phyloP scores from a whole-genome alignment of 1,140 invertebrate species.

The Schmidtea mediterranea region DNA sequence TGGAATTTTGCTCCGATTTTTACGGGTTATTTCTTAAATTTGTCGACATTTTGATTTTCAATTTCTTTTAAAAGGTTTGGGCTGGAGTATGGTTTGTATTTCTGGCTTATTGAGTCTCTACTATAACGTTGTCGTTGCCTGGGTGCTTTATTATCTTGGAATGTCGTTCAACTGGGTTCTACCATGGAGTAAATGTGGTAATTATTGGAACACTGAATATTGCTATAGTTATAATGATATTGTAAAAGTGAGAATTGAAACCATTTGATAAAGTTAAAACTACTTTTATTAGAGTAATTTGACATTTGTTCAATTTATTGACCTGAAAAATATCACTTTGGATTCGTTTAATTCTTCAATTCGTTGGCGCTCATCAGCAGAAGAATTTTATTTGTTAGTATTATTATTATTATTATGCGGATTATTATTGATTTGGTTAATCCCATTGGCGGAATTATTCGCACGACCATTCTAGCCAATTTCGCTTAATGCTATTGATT shows the following conservation, averaged over 20 bases:
- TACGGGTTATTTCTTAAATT: constrained; percentile 5
- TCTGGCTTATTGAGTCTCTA: constrained; percentile 26
- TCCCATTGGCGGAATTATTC: too few relatives aligned
- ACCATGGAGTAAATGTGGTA: constrained; percentile 19
- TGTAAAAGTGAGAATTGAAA: neutral
- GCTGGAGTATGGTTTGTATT: constrained; percentile 40
- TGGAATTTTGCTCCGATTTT: constrained; percentile 19
- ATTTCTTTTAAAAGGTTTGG: constrained; percentile 35
- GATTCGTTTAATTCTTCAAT: too few relatives aligned
- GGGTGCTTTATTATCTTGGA: constrained; percentile 26
- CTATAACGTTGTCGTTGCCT: constrained; percentile 29
- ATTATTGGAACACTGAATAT: constrained; percentile 13
- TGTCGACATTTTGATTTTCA: neutral
- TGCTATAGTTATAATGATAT: neutral
- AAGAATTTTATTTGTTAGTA: too few relatives aligned
- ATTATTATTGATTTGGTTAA: too few relatives aligned
- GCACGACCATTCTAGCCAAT: too few relatives aligned
- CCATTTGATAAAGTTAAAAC: too few relatives aligned
- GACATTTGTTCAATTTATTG: too few relatives aligned
- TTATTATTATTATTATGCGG: too few relatives aligned
- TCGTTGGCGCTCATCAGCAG: too few relatives aligned
- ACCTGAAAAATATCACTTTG: too few relatives aligned
- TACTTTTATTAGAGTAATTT: too few relatives aligned
- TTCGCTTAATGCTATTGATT: too few relatives aligned
- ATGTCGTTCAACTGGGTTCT: constrained; percentile 18